Percentiles rank a stretch among this genome's conserved stretches.
Evolutionary conservation across 1,140 invertebrate genomes (phyloP).

Genomic region (Oncopeltus fasciatus): DNA sequence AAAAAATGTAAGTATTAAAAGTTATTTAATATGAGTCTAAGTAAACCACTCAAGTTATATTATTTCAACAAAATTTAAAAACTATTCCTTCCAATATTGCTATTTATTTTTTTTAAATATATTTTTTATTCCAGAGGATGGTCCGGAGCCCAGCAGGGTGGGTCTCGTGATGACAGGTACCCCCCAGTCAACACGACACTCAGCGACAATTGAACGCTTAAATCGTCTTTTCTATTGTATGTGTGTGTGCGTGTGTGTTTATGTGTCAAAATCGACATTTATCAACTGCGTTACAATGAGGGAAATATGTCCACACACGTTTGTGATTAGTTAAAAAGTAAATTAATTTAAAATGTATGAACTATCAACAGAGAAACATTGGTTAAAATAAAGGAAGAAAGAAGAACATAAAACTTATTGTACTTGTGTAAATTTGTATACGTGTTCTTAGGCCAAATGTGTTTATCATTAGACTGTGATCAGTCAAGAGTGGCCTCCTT

Average conservation of each 20-base stretch:
- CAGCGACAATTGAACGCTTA: background rate
- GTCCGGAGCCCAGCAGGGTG: slow-evolving; percentile 40
- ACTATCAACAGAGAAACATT: background rate
- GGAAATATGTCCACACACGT: background rate
- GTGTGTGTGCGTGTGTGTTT: background rate
- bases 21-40: too few relatives aligned
- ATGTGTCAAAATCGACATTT: background rate
- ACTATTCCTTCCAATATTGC: too few relatives aligned
- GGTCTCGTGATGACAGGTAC: slow-evolving; percentile 30
- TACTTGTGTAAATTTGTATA: slow-evolving; percentile 5
- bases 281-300: background rate
- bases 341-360: background rate
- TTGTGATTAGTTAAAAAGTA: background rate
- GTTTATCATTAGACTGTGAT: background rate
- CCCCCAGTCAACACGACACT: slow-evolving; percentile 15
- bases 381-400: background rate
- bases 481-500: background rate
- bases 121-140: slow-evolving; percentile 32
- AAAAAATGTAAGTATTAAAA: too few relatives aligned
- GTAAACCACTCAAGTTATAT: too few relatives aligned
- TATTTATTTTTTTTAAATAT: too few relatives aligned
- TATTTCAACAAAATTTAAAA: too few relatives aligned
- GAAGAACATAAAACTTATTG: background rate
- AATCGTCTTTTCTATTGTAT: background rate
- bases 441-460: background rate